phyloP scores from a whole-genome alignment of 2,113 vertebrate species.

The Leucopternis melanops region DNA sequence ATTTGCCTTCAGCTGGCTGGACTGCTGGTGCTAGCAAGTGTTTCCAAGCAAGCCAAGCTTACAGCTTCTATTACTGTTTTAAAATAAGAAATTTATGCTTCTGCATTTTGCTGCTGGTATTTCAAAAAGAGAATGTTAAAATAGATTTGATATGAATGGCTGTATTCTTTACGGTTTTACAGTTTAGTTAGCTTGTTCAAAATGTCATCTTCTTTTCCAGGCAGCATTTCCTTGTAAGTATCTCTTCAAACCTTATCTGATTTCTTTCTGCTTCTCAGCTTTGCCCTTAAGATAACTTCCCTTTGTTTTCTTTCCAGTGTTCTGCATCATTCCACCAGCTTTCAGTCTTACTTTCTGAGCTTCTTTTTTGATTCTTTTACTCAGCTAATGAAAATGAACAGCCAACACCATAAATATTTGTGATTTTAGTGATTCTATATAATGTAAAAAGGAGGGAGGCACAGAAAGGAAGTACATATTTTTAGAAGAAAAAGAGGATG shows the following conservation, averaged over 20 bases:
- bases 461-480: conserved; percentile 12
- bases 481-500: conserved; percentile 14
- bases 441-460: neutral
- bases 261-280: neutral
- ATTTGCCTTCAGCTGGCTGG: neutral
- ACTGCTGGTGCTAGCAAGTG: neutral
- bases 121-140: neutral
- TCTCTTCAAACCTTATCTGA: neutral
- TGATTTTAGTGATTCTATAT: neutral
- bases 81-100: neutral
- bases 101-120: neutral
- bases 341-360: neutral
- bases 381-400: neutral
- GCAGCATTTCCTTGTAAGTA: neutral
- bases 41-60: neutral
- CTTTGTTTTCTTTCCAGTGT: neutral
- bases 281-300: neutral
- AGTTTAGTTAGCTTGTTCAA: neutral
- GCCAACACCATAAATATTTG: neutral
- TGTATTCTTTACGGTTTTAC: neutral
- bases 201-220: neutral
- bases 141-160: neutral
- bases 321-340: neutral
- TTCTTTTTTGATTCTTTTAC: neutral
- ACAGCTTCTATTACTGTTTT: neutral